These are phyloP conservation scores for Cinara cedri DNA, from an alignment of 2,888 invertebrate genomes.

Conservation along the genomic window DNA sequence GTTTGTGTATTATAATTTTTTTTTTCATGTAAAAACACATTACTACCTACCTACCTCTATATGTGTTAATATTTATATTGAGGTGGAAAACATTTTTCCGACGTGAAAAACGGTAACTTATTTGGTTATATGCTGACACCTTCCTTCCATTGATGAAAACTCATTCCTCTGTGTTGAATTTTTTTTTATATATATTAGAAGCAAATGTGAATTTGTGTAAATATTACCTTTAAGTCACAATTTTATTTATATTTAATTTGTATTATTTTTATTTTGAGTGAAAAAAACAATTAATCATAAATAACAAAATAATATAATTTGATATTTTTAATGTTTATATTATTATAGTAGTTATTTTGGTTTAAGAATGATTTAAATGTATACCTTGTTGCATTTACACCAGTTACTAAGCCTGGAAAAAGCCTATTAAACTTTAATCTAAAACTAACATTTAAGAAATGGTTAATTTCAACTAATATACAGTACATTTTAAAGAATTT, in stretches of 20 bases:
- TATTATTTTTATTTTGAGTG: slow-evolving; percentile 10
- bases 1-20: slow-evolving; percentile 17
- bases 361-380: not conserved
- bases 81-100: not conserved
- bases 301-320: slow-evolving; percentile 17
- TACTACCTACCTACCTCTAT: slow-evolving; percentile 34
- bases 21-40: slow-evolving; percentile 10
- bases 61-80: slow-evolving; percentile 14
- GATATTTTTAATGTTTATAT: not conserved
- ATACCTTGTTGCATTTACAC: no score
- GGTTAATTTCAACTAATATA: no score
- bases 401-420: no score
- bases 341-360: not conserved
- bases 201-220: slow-evolving; percentile 29
- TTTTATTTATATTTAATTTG: slow-evolving; percentile 46
- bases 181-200: slow-evolving; percentile 18
- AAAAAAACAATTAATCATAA: slow-evolving; percentile 19
- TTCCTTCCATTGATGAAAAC: not conserved
- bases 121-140: not conserved
- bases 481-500: no score
- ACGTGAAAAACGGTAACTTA: not conserved
- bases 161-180: slow-evolving; percentile 26
- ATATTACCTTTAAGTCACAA: slow-evolving; percentile 46
- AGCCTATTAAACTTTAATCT: no score
- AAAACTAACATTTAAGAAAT: no score